Percentiles rank a stretch among this genome's conserved stretches.
These are phyloP conservation scores for Deilephila porcellus DNA, from an alignment of 2,888 invertebrate genomes.

Conservation along the genomic window DNA sequence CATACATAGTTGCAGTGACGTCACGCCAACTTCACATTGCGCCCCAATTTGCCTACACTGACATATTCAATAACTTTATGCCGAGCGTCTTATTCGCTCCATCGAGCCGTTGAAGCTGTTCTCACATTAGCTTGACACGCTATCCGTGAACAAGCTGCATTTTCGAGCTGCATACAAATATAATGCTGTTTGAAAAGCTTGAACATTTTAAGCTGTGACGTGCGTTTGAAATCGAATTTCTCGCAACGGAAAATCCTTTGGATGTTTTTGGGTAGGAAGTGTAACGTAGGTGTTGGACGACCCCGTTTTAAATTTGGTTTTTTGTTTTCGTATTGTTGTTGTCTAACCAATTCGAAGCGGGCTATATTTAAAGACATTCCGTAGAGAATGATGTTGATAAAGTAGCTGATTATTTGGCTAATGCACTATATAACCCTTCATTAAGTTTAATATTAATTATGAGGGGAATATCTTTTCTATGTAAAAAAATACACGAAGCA, in stretches of 20 bases:
- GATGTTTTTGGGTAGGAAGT: neutral
- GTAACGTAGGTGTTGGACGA: neutral
- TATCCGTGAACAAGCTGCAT: neutral
- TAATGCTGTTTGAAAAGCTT: constrained; percentile 14
- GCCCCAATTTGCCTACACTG: constrained; percentile 6
- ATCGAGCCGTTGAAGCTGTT: constrained; percentile 12
- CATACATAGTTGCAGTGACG: neutral
- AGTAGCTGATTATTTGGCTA: no score
- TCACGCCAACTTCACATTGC: neutral
- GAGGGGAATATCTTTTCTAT: no score
- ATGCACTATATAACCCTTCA: no score
- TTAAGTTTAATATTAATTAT: no score
- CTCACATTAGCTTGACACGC: constrained; percentile 15
- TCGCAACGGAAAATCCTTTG: constrained; percentile 1
- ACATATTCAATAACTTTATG: constrained; percentile 23
- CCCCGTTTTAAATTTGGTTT: no score
- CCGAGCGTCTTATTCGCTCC: constrained; percentile 10
- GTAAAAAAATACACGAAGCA: no score
- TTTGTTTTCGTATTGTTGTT: neutral
- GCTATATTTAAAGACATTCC: no score
- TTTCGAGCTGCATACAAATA: constrained; percentile 20
- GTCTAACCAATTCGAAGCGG: no score
- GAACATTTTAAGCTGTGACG: constrained; percentile 23
- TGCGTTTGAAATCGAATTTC: constrained; percentile 20
- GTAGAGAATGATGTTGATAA: no score